These are phyloP conservation scores for Pygmarrhopalites habei DNA, from an alignment of 1,140 invertebrate species.

Conservation along the genomic window DNA sequence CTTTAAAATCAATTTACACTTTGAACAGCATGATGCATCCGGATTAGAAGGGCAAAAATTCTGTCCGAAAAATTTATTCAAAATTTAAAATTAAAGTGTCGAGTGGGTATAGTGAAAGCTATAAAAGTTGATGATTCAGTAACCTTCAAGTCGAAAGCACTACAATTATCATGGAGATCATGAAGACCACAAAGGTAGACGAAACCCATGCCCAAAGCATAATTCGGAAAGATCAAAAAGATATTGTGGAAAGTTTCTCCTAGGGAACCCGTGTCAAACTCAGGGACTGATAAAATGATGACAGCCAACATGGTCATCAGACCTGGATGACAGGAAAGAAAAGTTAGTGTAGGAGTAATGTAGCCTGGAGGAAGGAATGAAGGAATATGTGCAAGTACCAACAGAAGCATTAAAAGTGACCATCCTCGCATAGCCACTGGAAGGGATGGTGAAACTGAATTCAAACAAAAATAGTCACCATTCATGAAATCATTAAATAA, in stretches of 20 bases:
- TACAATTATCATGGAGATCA: conserved; percentile 19
- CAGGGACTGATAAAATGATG: conserved; percentile 54
- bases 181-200: conserved; percentile 24
- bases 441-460: conserved; percentile 52
- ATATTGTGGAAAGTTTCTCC: conserved; percentile 56
- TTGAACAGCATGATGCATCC: too few relatives aligned
- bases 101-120: too few relatives aligned
- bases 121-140: too few relatives aligned
- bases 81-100: too few relatives aligned
- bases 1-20: too few relatives aligned
- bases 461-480: conserved; percentile 25
- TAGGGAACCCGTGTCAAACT: conserved; percentile 50
- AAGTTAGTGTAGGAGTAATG: neutral
- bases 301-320: conserved; percentile 60
- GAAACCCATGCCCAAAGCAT: conserved; percentile 47
- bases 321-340: conserved; percentile 45
- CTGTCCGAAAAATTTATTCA: too few relatives aligned
- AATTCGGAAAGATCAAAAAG: conserved; percentile 63
- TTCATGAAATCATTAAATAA: too few relatives aligned
- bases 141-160: neutral
- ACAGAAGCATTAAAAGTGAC: conserved; percentile 60
- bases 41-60: too few relatives aligned
- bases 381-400: conserved; percentile 48
- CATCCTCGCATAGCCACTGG: conserved; percentile 62
- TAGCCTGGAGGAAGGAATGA: conserved; percentile 5